Percentiles rank a stretch among this genome's conserved stretches.
Conservation (phyloP, 2,113 vertebrate species). For the Bombycilla garrulus region DNA sequence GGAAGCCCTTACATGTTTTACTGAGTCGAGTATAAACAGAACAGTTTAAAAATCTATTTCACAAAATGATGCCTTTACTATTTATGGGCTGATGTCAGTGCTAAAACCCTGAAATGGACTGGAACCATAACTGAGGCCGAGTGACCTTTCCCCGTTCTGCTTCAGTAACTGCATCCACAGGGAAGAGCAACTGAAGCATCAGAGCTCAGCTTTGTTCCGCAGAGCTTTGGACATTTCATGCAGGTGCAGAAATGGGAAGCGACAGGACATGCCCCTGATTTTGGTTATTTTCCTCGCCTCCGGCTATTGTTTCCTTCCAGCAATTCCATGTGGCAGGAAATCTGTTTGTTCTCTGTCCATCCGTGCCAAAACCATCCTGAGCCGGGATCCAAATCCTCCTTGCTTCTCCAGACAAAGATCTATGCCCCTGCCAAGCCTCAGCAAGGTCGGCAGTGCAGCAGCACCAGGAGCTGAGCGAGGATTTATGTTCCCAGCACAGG, state of each 20-base stretch:
- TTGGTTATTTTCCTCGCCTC: neutral
- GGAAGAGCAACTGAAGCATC: neutral
- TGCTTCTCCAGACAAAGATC: neutral
- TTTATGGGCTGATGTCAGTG: constrained; percentile 36
- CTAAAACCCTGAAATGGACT: constrained; percentile 41
- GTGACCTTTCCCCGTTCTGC: constrained; percentile 17
- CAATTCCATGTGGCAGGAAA: neutral
- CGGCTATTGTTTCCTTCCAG: neutral
- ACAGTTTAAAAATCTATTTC: constrained; percentile 46
- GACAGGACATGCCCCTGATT: neutral
- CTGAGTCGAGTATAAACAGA: neutral
- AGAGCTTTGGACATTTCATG: neutral
- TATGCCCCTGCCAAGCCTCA: neutral
- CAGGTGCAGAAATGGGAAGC: neutral
- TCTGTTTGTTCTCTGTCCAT: neutral
- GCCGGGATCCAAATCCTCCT: neutral
- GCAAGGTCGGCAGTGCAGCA: neutral
- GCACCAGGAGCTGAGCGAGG: neutral
- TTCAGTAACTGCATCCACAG: neutral
- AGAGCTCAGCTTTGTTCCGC: neutral
- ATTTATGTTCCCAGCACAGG: neutral
- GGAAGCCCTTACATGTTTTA: neutral
- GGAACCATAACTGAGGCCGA: neutral
- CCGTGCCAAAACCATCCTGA: neutral
- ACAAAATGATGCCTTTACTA: neutral